Base-by-base conservation (phyloP, 2,113 vertebrate species). In the Zosterops pallidus region DNA sequence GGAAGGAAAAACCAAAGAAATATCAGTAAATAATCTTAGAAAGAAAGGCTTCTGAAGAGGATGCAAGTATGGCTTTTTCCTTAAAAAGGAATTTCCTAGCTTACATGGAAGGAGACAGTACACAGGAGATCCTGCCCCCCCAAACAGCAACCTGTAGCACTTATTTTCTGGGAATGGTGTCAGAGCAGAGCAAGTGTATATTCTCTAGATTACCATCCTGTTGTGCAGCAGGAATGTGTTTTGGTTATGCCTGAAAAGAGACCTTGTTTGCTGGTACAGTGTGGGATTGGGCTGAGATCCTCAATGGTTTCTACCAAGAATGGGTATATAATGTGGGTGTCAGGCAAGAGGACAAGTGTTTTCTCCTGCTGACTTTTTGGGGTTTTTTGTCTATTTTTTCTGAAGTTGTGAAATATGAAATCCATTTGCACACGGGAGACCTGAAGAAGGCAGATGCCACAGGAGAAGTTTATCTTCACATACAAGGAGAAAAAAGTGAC, bases 351-450 rank as follows among this genome's bases (percentile, higher is more conserved):
- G 59, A 72, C 3, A 7, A 78, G 3, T 3, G 19, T 83, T 94
- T 60, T 72, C 18, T 89, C 17, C 28, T 69, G 14, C 14, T 95
- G 37, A 87, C 20, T 46, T 83, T 57, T 46, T 67, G 5, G 9
- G 4, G 5, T 1, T 21, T 68, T 88, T 13, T 84, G 9, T 70
- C 35, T 79, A 6, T 83, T 82, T 92, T 85, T 86, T 84, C 44
- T 94, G 29, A 76, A 98, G 97, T 97, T 86, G 80, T 97, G 44
- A 94, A 97, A 59, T 98, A 98, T 29, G 83, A 85, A 39, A 64
- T 98, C 89, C 85, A 95, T 68, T 50, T 98, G 35, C 67, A 98
- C 59, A 97, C 41, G 0, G 97, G 97, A 86, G 94, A 98, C 84
- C 42, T 92, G 77, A 96, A 95, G 84, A 97, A 96, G 84, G 90